Conservation (phyloP, 2,797 vertebrate species). For the Ciconia nigra region DNA sequence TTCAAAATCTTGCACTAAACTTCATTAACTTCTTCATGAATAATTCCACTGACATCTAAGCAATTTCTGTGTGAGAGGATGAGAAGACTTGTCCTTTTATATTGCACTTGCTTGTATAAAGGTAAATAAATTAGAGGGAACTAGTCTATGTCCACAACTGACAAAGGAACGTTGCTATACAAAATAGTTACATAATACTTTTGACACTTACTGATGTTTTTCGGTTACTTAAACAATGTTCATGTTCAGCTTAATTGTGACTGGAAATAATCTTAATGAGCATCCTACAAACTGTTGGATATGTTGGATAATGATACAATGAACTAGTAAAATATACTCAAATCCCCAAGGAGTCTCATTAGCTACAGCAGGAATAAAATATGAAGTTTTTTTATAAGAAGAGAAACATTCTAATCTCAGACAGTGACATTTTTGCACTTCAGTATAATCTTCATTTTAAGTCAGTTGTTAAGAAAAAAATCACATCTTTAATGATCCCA, state of each 20-base stretch:
- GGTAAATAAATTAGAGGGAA: background rate
- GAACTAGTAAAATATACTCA: background rate
- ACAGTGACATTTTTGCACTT: background rate
- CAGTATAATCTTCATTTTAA: background rate
- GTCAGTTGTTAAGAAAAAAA: background rate
- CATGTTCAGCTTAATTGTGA: background rate
- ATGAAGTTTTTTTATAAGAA: background rate
- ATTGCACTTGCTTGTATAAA: background rate
- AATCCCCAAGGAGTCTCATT: background rate
- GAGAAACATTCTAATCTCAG: background rate
- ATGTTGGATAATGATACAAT: background rate
- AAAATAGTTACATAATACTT: background rate
- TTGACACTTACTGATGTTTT: background rate
- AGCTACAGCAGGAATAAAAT: background rate
- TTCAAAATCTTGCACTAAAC: slow-evolving; percentile 44
- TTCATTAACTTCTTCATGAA: slow-evolving; percentile 60
- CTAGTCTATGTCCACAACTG: background rate
- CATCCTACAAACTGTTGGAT: background rate
- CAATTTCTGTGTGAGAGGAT: background rate
- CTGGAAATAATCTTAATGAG: background rate
- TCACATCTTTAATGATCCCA: background rate
- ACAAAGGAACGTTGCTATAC: background rate
- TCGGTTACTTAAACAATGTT: background rate
- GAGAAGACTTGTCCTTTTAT: slow-evolving; percentile 6
- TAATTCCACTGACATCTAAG: slow-evolving; percentile 34